phyloP scores from a whole-genome alignment of 2,113 vertebrate species.

The Dunckerocampus dactyliophorus region DNA sequence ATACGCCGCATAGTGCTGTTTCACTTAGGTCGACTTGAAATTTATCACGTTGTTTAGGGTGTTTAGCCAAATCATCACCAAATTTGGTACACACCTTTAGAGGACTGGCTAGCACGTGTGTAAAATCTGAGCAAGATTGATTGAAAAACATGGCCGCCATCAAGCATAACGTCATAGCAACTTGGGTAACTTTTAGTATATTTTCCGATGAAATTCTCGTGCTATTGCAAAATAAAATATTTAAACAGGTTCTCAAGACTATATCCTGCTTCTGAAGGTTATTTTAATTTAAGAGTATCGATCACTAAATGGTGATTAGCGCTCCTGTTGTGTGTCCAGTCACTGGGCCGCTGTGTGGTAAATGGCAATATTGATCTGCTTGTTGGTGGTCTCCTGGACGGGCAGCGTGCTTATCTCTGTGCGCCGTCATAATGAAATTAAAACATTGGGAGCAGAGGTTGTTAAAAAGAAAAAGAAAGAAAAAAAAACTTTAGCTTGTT shows the following conservation, averaged over 20 bases:
- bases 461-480: background rate
- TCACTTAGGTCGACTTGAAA: too few species aligned
- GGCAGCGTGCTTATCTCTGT: constrained; percentile 33
- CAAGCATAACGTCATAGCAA: too few species aligned
- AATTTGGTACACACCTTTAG: too few species aligned
- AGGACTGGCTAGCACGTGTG: too few species aligned
- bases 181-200: background rate
- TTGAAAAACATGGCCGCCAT: too few species aligned
- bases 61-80: too few species aligned
- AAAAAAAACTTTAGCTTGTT: constrained; percentile 5
- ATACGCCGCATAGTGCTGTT: too few species aligned
- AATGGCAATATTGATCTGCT: constrained; percentile 43
- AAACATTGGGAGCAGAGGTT: constrained; percentile 18
- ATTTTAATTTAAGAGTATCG: constrained; percentile 1
- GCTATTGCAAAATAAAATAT: background rate
- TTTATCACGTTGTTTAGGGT: too few species aligned
- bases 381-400: constrained; percentile 18
- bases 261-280: background rate
- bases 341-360: constrained; percentile 12
- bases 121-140: too few species aligned
- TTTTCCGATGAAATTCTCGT: background rate
- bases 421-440: constrained; percentile 42
- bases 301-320: constrained; percentile 11
- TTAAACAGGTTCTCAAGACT: background rate
- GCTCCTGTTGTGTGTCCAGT: constrained; percentile 9